Percentiles rank a stretch among this genome's conserved stretches.
These are phyloP conservation scores for Acanthosepion esculentum DNA, from an alignment of 2,888 invertebrate genomes.

Conservation along the genomic window DNA sequence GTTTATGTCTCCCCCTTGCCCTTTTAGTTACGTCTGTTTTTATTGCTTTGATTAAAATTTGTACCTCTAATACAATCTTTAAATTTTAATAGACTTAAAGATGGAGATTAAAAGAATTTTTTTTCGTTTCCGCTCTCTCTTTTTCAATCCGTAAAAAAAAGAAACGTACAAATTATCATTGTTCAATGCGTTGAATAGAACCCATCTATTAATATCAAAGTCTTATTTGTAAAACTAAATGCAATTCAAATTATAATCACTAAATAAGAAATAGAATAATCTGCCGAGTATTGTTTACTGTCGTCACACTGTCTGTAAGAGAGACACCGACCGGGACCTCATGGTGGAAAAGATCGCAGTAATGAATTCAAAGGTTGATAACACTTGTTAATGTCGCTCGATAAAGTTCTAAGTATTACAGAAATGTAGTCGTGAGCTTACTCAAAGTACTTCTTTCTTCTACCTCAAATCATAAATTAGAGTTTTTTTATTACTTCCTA, in stretches of 20 bases:
- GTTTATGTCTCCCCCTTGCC: too few species aligned
- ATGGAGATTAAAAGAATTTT: too few species aligned
- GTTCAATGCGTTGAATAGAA: not conserved
- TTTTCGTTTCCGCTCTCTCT: too few species aligned
- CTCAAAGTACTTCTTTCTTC: not conserved
- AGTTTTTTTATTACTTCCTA: not conserved
- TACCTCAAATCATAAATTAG: not conserved
- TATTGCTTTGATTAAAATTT: too few species aligned
- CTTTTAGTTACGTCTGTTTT: too few species aligned
- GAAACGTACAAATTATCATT: not conserved
- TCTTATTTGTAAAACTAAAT: not conserved
- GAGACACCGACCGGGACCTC: not conserved
- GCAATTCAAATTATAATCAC: not conserved
- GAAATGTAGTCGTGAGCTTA: not conserved
- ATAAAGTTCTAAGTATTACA: not conserved
- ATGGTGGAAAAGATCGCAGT: not conserved
- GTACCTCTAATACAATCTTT: too few species aligned
- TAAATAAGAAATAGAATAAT: not conserved
- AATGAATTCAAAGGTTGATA: conserved; percentile 2
- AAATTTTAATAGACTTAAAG: too few species aligned
- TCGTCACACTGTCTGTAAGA: conserved; percentile 5
- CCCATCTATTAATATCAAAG: too few species aligned
- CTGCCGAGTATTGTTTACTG: not conserved
- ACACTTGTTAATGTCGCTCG: not conserved
- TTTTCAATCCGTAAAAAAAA: not conserved